These are phyloP conservation scores for Tipula vernalis DNA, from an alignment of 2,888 invertebrate genomes.

Conservation along the genomic window DNA sequence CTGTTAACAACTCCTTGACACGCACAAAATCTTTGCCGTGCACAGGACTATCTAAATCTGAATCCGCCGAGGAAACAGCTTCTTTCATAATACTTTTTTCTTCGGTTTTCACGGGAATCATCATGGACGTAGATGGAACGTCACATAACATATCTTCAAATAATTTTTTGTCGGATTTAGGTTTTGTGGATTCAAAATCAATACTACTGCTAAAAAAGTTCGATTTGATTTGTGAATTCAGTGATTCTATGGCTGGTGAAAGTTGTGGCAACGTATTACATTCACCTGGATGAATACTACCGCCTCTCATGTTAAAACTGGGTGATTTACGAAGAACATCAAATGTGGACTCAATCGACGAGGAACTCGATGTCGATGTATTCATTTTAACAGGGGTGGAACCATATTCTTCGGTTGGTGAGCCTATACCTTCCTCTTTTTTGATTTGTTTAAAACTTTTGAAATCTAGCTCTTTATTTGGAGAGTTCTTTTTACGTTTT, in stretches of 20 bases:
- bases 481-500: constrained; percentile 13
- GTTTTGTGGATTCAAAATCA: neutral
- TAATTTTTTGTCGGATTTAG: neutral
- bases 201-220: neutral
- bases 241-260: neutral
- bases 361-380: constrained; percentile 18
- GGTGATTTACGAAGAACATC: constrained; percentile 33
- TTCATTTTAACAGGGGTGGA: constrained; percentile 9
- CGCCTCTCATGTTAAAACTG: constrained; percentile 27
- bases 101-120: neutral
- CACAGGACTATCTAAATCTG: constrained; percentile 19
- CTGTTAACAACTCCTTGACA: constrained; percentile 28
- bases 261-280: neutral
- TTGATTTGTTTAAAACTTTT: constrained; percentile 8
- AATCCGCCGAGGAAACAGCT: neutral
- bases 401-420: neutral
- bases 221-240: neutral
- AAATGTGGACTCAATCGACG: constrained; percentile 38
- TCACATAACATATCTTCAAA: neutral
- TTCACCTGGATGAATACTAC: neutral
- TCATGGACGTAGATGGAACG: neutral
- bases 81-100: neutral
- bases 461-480: constrained; percentile 6
- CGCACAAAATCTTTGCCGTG: constrained; percentile 28
- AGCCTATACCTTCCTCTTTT: constrained; percentile 7